These are phyloP conservation scores for Lordiphosa fenestrarum DNA, from an alignment of 2,888 invertebrate genomes.

Conservation along the genomic window DNA sequence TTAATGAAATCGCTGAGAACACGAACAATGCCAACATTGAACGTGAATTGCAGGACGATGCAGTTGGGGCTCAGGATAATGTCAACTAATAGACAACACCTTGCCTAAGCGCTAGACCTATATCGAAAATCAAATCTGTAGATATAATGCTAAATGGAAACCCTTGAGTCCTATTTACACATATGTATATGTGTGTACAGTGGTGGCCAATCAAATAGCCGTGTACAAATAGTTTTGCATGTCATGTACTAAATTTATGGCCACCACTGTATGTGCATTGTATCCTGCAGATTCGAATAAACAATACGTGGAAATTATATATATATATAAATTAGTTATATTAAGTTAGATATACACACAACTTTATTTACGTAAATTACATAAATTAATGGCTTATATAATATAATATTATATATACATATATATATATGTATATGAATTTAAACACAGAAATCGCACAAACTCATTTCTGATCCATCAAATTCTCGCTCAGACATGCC, in stretches of 20 bases:
- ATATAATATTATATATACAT: conserved; percentile 40
- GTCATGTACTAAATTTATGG: not conserved
- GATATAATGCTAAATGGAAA: not conserved
- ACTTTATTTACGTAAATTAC: conserved; percentile 66
- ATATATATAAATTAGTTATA: conserved; percentile 10
- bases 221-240: no score
- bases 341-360: conserved; percentile 68
- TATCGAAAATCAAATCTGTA: not conserved
- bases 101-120: not conserved
- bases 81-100: conserved; percentile 17
- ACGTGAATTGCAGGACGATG: conserved; percentile 77
- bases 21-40: conserved; percentile 79
- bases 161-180: no score
- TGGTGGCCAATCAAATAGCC: no score
- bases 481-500: conserved; percentile 27
- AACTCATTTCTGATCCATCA: conserved; percentile 37
- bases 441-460: conserved; percentile 65
- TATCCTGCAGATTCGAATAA: no score
- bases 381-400: conserved; percentile 67
- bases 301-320: conserved; percentile 4
- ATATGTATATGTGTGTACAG: no score
- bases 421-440: conserved; percentile 40
- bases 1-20: conserved; percentile 80
- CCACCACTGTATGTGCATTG: no score
- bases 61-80: conserved; percentile 54